Conservation (phyloP, 2,113 vertebrate species). For the Nettapus auritus region DNA sequence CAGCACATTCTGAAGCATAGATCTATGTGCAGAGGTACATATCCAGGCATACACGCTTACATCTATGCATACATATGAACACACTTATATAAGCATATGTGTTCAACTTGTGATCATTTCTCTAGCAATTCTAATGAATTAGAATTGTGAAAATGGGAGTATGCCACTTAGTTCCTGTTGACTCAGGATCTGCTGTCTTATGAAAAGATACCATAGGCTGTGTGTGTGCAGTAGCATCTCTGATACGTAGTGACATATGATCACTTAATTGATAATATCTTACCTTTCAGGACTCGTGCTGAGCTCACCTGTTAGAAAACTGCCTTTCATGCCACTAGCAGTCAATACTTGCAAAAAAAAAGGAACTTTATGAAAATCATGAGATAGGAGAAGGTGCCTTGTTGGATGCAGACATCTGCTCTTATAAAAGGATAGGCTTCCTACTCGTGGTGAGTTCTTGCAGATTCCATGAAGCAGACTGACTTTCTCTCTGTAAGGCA, state of each 20-base stretch:
- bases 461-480: background rate
- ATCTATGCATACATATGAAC: background rate
- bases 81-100: accelerated
- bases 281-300: background rate
- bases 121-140: background rate
- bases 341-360: background rate
- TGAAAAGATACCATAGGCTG: background rate
- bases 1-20: background rate
- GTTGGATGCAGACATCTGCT: background rate
- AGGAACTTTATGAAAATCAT: background rate
- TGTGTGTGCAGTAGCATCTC: background rate
- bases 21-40: background rate
- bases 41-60: background rate
- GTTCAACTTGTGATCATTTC: background rate
- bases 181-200: background rate
- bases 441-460: background rate
- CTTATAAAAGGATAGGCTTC: background rate
- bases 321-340: background rate
- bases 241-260: background rate
- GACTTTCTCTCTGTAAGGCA: background rate
- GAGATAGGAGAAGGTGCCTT: background rate
- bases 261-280: background rate
- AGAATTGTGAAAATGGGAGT: background rate
- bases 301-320: background rate
- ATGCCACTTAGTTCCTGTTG: background rate